A percentile compares a stretch with the other conserved stretches of the same genome.
These are phyloP conservation scores for Fistularia tabacaria DNA, from an alignment of 2,797 vertebrate species.

Conservation along the genomic window DNA sequence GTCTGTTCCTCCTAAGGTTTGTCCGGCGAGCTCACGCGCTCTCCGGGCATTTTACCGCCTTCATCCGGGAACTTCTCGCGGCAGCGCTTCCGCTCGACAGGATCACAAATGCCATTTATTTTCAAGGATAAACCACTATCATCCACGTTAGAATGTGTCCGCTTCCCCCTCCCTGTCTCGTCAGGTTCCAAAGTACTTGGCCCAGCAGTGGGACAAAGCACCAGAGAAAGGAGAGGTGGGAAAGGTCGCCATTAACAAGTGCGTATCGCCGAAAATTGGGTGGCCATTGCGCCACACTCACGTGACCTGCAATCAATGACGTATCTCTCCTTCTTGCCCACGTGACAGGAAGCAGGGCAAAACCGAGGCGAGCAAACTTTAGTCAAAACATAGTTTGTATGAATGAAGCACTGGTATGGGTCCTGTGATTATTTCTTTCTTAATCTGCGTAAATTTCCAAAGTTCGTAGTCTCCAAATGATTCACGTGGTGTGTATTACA, in stretches of 20 bases:
- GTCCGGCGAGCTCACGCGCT: background rate
- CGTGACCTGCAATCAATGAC: background rate
- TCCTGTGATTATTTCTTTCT: too few species aligned
- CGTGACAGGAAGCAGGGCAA: constrained; percentile 83
- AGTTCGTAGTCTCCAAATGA: too few species aligned
- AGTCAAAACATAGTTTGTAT: background rate
- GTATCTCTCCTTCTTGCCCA: constrained; percentile 38
- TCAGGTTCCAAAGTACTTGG: constrained; percentile 89
- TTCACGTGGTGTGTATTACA: too few species aligned
- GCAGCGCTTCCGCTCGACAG: too few species aligned
- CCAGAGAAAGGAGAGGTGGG: constrained; percentile 91
- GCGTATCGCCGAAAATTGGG: constrained; percentile 45
- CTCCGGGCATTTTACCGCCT: too few species aligned
- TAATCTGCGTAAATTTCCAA: background rate
- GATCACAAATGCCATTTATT: too few species aligned
- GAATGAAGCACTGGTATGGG: background rate
- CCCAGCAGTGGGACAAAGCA: constrained; percentile 90
- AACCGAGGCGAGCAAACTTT: constrained; percentile 81
- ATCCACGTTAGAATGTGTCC: background rate
- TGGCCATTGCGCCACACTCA: background rate
- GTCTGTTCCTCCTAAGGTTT: constrained; percentile 33
- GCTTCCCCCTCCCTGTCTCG: background rate
- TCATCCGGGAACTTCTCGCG: too few species aligned
- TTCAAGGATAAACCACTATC: too few species aligned
- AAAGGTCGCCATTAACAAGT: constrained; percentile 88